Conservation (phyloP, 2,113 vertebrate genomes). For the Hyla sarda region DNA sequence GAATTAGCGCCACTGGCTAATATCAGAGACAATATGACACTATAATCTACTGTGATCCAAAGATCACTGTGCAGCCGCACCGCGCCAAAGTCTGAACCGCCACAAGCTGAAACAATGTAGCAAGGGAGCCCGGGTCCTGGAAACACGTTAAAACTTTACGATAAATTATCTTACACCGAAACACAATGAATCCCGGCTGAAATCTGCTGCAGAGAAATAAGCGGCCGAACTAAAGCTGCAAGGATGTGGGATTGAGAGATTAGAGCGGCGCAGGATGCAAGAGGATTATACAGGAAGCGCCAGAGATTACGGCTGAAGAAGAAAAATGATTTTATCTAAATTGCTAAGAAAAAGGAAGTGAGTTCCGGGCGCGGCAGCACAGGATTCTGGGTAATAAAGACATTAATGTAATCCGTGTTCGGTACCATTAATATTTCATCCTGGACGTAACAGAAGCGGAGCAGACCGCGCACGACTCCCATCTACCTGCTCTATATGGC, state of each 20-base stretch:
- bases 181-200: constrained; percentile 21
- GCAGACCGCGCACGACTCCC: no score
- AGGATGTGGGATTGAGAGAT: constrained; percentile 57
- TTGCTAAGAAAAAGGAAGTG: constrained; percentile 59
- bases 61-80: no score
- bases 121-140: no score
- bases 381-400: constrained; percentile 47
- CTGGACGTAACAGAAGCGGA: constrained; percentile 16
- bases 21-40: no score
- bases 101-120: no score
- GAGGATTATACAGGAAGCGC: constrained; percentile 32
- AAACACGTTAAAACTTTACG: no score
- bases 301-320: constrained; percentile 16
- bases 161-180: background rate
- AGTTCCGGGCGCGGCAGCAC: background rate
- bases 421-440: constrained; percentile 49
- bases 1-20: no score
- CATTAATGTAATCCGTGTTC: constrained; percentile 30
- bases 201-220: background rate
- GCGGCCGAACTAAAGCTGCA: constrained; percentile 4
- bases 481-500: background rate
- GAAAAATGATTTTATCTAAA: constrained; percentile 68
- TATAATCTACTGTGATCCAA: no score
- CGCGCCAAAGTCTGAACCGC: no score
- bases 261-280: constrained; percentile 25